phyloP scores from a whole-genome alignment of 2,888 invertebrate genomes.

The Phortica okadai region DNA sequence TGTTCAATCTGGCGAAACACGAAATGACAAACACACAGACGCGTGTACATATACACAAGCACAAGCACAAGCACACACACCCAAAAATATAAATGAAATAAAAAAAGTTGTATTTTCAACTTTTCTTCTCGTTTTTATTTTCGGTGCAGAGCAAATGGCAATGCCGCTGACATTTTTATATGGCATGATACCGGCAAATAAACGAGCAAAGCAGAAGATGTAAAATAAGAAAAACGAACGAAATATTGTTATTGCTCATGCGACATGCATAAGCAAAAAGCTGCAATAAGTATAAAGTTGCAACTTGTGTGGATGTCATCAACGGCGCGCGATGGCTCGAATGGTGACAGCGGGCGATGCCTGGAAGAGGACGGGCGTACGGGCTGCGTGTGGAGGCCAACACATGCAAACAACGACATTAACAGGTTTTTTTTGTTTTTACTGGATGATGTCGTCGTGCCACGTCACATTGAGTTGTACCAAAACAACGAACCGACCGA shows the following conservation, averaged over 20 bases:
- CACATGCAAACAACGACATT: conserved; percentile 65
- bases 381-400: conserved; percentile 42
- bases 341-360: conserved; percentile 34
- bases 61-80: neutral
- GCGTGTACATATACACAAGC: neutral
- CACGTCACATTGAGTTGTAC: neutral
- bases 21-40: neutral
- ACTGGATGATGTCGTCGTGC: conserved; percentile 3
- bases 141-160: neutral
- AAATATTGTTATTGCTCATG: conserved; percentile 65
- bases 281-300: conserved; percentile 55
- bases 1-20: neutral
- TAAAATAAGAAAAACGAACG: conserved; percentile 33
- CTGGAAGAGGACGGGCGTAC: neutral
- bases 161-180: conserved; percentile 40
- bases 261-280: conserved; percentile 65
- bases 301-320: conserved; percentile 52
- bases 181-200: conserved; percentile 46
- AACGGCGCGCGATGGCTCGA: conserved; percentile 16
- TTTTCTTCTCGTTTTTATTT: conserved; percentile 25
- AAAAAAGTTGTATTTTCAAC: conserved; percentile 23
- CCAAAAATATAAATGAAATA: conserved; percentile 26
- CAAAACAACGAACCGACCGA: conserved; percentile 27
- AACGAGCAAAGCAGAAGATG: conserved; percentile 47
- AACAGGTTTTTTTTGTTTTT: conserved; percentile 39